These are phyloP conservation scores for Megathymus violae DNA, from an alignment of 1,140 invertebrate genomes.

Conservation along the genomic window DNA sequence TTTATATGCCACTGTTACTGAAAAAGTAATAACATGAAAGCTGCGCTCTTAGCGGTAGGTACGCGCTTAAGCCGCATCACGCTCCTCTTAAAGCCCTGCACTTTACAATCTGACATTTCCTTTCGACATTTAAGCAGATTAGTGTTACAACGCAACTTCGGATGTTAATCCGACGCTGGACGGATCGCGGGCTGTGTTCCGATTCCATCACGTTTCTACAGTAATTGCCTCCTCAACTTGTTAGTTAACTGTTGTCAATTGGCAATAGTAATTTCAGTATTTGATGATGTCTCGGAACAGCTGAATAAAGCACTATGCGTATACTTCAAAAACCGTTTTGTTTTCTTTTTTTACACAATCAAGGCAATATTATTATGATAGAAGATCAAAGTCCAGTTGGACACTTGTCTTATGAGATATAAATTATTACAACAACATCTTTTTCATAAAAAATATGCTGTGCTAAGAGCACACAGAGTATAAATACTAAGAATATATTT, in stretches of 20 bases:
- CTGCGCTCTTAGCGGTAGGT: slow-evolving; percentile 40
- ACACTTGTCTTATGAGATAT: too few relatives aligned
- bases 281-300: slow-evolving; percentile 13
- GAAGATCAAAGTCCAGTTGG: too few relatives aligned
- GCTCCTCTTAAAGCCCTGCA: slow-evolving; percentile 65
- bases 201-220: slow-evolving; percentile 74
- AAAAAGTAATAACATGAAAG: slow-evolving; percentile 26
- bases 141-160: slow-evolving; percentile 76
- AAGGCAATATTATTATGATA: too few relatives aligned
- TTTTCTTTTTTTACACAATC: too few relatives aligned
- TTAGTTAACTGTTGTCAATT: slow-evolving; percentile 50
- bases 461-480: too few relatives aligned
- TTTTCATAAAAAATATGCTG: too few relatives aligned
- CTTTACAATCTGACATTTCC: slow-evolving; percentile 83
- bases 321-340: too few relatives aligned
- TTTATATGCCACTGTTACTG: background rate
- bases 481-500: slow-evolving; percentile 9
- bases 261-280: slow-evolving; percentile 18
- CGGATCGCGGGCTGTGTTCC: slow-evolving; percentile 75
- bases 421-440: too few relatives aligned
- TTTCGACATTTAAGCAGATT: slow-evolving; percentile 82
- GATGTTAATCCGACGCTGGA: slow-evolving; percentile 79
- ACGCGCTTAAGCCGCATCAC: slow-evolving; percentile 69
- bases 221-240: slow-evolving; percentile 55
- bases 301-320: slow-evolving; percentile 5